phyloP scores from a whole-genome alignment of 2,113 vertebrate species.

The Piprites chloris region DNA sequence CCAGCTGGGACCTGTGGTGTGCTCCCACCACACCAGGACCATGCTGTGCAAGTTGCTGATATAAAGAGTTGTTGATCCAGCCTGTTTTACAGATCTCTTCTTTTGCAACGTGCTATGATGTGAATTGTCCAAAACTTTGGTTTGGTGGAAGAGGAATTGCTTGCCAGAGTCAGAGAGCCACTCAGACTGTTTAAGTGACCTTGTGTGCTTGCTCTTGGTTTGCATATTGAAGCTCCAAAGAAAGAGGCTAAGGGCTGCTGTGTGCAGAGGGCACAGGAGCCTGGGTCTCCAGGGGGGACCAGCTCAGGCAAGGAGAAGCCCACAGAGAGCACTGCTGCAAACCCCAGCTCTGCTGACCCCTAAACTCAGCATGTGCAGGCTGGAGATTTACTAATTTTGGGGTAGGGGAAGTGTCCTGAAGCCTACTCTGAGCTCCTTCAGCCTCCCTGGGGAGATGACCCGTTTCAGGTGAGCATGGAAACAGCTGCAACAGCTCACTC shows the following conservation, averaged over 20 bases:
- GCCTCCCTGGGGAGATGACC: neutral
- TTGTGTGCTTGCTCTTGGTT: neutral
- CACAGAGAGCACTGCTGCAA: neutral
- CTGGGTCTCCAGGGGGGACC: neutral
- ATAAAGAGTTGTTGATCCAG: neutral
- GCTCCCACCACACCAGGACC: neutral
- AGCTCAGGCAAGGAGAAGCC: neutral
- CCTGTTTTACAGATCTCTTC: neutral
- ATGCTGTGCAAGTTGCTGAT: neutral
- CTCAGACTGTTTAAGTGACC: neutral
- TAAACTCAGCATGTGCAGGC: fast-evolving
- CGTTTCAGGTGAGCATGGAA: neutral
- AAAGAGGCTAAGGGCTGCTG: neutral
- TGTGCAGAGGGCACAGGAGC: neutral
- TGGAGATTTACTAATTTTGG: neutral
- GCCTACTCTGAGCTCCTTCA: neutral
- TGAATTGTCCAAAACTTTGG: neutral
- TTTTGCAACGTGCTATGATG: neutral
- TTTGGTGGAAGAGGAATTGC: neutral
- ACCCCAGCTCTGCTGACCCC: neutral
- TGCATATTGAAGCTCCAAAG: neutral
- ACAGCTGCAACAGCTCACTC: neutral
- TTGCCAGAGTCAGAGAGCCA: neutral
- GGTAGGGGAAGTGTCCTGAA: neutral
- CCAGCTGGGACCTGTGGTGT: neutral